Evolutionary conservation across 2,888 invertebrate genomes (phyloP), one percentile per base, ranked within the genome.

Genomic region (Heliconius hortense): DNA sequence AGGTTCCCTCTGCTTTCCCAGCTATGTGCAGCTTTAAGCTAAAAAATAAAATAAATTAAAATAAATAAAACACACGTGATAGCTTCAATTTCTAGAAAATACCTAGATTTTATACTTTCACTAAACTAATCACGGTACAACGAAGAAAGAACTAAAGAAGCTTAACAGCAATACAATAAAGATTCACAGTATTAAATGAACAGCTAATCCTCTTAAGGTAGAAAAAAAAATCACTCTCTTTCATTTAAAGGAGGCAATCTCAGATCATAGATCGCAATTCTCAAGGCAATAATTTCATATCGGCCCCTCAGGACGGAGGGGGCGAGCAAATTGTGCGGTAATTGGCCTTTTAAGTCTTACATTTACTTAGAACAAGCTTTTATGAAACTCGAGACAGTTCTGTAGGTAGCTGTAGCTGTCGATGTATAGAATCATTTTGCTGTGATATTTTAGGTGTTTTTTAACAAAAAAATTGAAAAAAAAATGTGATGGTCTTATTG

Each of bases 311-410:
- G 70, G 71, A 79, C 53, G 56, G 85, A 85, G 84, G 88, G 86
- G 88, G 83, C 88, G 85, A 82, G 89, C 87, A 91, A 92, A 93
- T 93, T 93, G 91, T 88, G 77, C 81, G 83, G 84, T 93, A 93
- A 93, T 93, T 93, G 93, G 84, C 92, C 93, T 93, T 93, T 93
- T 91, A 93, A 90, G 89, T 82, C 84, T 84, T 86, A 83, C 87
- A 86, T 85, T 86, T 85, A 83, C 87, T 88, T 85, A 83, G 85
- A 86, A 86, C 86, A 84, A 81, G 87, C 88, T 89, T 89, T 89
- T 87, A 89, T 85, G 83, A 85, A 85, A 83, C 82, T 83, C 83
- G 80, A 85, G 85, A 85, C 84, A 84, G 83, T 85, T 81, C 79
- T 72, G 53, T 63, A 68, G 71, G 35, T 35, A 35, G 35, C 28